Evolutionary conservation across 2,113 vertebrate species (phyloP).

Genomic region (Neotoma lepida): DNA sequence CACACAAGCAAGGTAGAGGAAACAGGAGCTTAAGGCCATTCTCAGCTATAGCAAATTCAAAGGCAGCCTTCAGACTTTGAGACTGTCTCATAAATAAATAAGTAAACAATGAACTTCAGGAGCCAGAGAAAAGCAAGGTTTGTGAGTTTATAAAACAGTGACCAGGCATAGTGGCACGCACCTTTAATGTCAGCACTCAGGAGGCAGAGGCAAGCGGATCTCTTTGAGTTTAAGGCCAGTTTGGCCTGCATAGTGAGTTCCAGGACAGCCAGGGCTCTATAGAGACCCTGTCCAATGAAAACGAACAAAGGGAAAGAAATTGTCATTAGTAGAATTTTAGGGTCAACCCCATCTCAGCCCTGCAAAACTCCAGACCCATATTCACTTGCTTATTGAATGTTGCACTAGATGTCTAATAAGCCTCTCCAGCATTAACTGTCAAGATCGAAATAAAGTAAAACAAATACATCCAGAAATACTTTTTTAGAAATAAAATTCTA

Average conservation of each 20-base stretch:
- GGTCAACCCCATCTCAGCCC: background rate
- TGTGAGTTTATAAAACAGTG: background rate
- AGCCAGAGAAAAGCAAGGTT: background rate
- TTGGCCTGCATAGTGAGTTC: background rate
- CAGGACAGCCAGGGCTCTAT: background rate
- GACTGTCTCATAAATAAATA: background rate
- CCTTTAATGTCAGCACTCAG: background rate
- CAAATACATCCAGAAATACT: background rate
- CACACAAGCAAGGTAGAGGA: background rate
- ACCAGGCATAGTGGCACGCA: background rate
- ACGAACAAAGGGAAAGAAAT: background rate
- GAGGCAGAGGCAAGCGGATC: background rate
- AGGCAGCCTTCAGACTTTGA: background rate
- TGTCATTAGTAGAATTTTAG: background rate
- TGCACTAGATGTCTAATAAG: background rate
- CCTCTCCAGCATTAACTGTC: background rate
- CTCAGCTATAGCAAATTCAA: background rate
- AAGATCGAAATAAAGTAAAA: background rate
- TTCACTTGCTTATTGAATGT: background rate
- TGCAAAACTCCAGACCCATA: background rate
- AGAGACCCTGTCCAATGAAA: background rate
- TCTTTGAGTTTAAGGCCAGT: background rate
- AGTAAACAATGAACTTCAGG: background rate
- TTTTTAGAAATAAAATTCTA: background rate
- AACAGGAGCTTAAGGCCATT: background rate